Evolutionary conservation across 2,113 vertebrate species (phyloP).

Genomic region (Phalacrocorax carbo): DNA sequence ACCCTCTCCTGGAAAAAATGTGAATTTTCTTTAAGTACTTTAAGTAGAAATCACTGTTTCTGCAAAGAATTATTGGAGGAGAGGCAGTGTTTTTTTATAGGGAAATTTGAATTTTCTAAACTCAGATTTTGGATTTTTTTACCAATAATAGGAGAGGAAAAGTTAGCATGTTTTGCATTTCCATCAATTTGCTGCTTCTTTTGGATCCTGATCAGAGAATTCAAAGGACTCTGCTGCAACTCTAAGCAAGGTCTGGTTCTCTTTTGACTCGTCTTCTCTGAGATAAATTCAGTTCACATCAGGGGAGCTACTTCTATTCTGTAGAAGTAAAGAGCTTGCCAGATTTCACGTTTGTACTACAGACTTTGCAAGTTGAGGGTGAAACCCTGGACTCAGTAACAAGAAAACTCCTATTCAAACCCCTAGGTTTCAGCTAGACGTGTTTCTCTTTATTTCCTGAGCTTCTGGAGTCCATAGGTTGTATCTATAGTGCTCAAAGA

Average conservation of each 20-base stretch:
- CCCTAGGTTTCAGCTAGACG: neutral
- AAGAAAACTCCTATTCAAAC: neutral
- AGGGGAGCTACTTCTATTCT: neutral
- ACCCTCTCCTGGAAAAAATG: slow-evolving; percentile 61
- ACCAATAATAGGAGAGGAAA: neutral
- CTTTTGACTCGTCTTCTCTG: neutral
- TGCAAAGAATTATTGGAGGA: neutral
- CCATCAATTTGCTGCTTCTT: neutral
- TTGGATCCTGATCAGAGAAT: neutral
- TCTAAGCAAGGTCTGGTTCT: neutral
- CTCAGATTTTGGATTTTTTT: neutral
- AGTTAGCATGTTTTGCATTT: neutral
- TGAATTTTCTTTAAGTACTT: neutral
- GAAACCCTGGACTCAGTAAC: neutral
- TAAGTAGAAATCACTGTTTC: neutral
- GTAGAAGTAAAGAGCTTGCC: neutral
- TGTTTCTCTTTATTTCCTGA: neutral
- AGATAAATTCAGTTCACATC: neutral
- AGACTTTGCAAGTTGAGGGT: neutral
- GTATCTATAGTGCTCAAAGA: neutral
- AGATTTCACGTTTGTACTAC: neutral
- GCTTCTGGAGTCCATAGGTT: neutral
- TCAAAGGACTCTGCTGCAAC: neutral
- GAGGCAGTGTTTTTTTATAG: neutral
- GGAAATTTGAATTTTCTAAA: neutral